Evolutionary conservation across 2,113 vertebrate genomes (phyloP).

Genomic region (Puntigrus tetrazona): DNA sequence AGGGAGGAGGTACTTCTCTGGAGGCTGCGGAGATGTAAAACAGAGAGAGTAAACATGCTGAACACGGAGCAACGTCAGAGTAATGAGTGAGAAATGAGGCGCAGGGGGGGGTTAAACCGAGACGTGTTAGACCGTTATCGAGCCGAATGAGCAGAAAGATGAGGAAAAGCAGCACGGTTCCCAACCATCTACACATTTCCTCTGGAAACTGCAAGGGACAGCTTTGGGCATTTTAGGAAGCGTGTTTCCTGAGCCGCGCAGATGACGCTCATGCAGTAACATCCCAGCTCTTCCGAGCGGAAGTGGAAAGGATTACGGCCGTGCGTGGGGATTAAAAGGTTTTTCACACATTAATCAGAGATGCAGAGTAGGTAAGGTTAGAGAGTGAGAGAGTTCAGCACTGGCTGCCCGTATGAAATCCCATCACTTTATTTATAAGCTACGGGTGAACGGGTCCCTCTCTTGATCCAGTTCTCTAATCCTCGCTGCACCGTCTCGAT

Average conservation of each 20-base stretch:
- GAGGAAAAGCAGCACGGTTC: neutral
- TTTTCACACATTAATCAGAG: constrained; percentile 31
- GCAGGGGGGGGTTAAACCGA: neutral
- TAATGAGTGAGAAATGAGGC: constrained; percentile 59
- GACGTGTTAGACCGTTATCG: neutral
- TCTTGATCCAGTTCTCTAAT: constrained; percentile 5
- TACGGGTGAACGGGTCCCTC: constrained; percentile 14
- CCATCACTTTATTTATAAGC: constrained; percentile 35
- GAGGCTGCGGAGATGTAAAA: constrained; percentile 76
- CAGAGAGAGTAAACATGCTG: neutral
- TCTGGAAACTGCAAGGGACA: constrained; percentile 1
- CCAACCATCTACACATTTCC: constrained; percentile 17
- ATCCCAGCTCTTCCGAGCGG: constrained; percentile 21
- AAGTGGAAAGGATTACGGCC: neutral
- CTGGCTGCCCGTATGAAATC: constrained; percentile 15
- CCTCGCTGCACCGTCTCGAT: neutral
- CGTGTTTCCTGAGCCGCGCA: constrained; percentile 28
- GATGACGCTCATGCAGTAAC: constrained; percentile 25
- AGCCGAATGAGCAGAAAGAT: neutral
- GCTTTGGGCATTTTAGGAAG: constrained; percentile 2
- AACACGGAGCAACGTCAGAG: constrained; percentile 41
- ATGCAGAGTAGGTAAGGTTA: constrained; percentile 29
- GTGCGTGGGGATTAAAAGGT: constrained; percentile 10
- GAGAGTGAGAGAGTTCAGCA: neutral
- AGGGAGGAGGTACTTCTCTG: constrained; percentile 96